These are phyloP conservation scores for Pardalotus punctatus DNA, from an alignment of 2,113 vertebrate species.

Conservation along the genomic window DNA sequence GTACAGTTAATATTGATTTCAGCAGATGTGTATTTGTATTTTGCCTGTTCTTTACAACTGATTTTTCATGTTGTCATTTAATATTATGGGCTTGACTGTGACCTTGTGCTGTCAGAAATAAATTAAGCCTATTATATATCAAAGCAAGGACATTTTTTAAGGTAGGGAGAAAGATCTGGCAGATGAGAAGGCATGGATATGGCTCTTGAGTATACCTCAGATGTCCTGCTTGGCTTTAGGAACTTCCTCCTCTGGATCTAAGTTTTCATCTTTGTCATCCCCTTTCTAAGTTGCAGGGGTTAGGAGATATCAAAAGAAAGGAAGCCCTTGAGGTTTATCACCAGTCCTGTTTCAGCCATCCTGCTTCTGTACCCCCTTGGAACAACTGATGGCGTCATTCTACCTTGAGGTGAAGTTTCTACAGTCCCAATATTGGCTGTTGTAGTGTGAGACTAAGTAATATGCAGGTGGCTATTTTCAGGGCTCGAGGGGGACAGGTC, in stretches of 20 bases:
- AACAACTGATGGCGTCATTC: background rate
- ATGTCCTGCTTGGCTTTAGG: background rate
- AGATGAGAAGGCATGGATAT: background rate
- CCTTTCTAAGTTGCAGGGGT: background rate
- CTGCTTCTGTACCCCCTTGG: background rate
- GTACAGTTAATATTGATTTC: background rate
- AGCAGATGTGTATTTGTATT: background rate
- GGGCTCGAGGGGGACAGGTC: background rate
- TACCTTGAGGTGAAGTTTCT: background rate
- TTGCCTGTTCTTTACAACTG: background rate
- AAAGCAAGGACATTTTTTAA: background rate
- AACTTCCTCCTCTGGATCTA: background rate
- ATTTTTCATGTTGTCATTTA: background rate
- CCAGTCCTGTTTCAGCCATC: background rate
- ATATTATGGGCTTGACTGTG: background rate
- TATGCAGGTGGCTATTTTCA: background rate
- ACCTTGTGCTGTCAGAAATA: background rate
- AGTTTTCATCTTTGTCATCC: background rate
- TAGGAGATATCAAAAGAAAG: background rate
- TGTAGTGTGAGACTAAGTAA: background rate
- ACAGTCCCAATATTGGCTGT: background rate
- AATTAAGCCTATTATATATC: background rate
- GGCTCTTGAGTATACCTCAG: background rate
- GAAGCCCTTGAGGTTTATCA: background rate
- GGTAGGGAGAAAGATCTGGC: background rate